phyloP scores from a whole-genome alignment of 2,888 invertebrate species.

The Meloe dianella region DNA sequence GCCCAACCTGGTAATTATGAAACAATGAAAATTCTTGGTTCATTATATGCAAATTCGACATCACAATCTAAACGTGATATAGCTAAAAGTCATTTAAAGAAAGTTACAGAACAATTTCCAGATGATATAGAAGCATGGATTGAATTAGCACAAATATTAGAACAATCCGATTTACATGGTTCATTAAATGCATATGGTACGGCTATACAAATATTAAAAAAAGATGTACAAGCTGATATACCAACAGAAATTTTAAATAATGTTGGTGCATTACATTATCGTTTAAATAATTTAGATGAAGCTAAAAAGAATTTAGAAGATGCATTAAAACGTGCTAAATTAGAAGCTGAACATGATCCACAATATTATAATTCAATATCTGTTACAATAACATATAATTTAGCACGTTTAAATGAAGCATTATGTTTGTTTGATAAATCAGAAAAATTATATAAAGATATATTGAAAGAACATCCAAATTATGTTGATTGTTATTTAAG shows the following conservation, averaged over 20 bases:
- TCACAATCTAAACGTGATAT: slow-evolving; percentile 91
- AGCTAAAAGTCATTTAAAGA: slow-evolving; percentile 91
- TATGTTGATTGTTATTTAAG: slow-evolving; percentile 93
- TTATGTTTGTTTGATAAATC: slow-evolving; percentile 92
- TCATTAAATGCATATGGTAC: slow-evolving; percentile 92
- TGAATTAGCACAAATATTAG: slow-evolving; percentile 96
- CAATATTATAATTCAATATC: slow-evolving; percentile 96
- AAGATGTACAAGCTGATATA: slow-evolving; percentile 91
- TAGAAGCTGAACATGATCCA: slow-evolving; percentile 84
- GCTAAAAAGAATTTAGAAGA: slow-evolving; percentile 86
- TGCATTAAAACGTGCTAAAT: slow-evolving; percentile 82
- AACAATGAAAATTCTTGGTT: slow-evolving; percentile 99
- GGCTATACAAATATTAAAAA: slow-evolving; percentile 89
- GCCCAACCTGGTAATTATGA: slow-evolving; percentile 98
- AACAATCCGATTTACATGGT: slow-evolving; percentile 89
- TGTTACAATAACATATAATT: slow-evolving; percentile 95
- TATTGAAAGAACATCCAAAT: slow-evolving; percentile 96
- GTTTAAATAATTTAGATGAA: slow-evolving; percentile 82
- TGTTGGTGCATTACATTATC: slow-evolving; percentile 90
- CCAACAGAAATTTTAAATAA: slow-evolving; percentile 98
- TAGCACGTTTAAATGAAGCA: slow-evolving; percentile 92
- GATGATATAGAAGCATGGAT: slow-evolving; percentile 99
- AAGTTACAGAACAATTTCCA: slow-evolving; percentile 95
- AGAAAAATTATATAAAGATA: slow-evolving; percentile 95
- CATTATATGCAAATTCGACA: slow-evolving; percentile 89